These are phyloP conservation scores for Lochmaea crataegi DNA, from an alignment of 2,888 invertebrate species.

Conservation along the genomic window DNA sequence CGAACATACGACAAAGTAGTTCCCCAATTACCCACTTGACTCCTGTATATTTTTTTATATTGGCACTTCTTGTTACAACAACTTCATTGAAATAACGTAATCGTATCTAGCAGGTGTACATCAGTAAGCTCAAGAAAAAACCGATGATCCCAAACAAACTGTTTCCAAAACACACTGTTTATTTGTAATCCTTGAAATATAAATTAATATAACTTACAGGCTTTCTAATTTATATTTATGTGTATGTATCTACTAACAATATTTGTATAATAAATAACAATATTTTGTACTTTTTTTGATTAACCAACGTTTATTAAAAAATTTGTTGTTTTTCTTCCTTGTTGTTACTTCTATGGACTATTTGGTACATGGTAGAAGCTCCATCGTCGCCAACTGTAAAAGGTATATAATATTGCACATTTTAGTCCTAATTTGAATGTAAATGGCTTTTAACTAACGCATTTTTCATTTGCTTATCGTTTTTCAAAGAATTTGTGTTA, in stretches of 20 bases:
- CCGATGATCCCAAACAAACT: too few relatives aligned
- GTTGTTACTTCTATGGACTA: slow-evolving; percentile 48
- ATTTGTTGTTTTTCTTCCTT: slow-evolving; percentile 54
- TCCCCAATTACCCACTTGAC: too few relatives aligned
- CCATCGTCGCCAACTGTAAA: slow-evolving; percentile 51
- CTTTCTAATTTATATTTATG: slow-evolving; percentile 5
- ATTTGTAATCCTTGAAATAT: slow-evolving; percentile 3
- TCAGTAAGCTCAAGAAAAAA: too few relatives aligned
- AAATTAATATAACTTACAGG: not conserved
- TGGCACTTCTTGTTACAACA: too few relatives aligned
- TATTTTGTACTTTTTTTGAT: slow-evolving; percentile 35
- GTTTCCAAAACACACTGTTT: too few relatives aligned
- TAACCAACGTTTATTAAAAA: slow-evolving; percentile 46
- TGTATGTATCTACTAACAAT: slow-evolving; percentile 7
- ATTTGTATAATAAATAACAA: not conserved
- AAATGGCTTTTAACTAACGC: slow-evolving; percentile 18
- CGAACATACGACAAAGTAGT: too few relatives aligned
- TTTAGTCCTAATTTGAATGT: slow-evolving; percentile 20
- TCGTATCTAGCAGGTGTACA: too few relatives aligned
- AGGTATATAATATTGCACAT: slow-evolving; percentile 58
- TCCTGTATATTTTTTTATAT: too few relatives aligned
- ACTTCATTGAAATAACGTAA: too few relatives aligned
- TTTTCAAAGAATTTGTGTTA: slow-evolving; percentile 22
- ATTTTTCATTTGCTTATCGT: slow-evolving; percentile 4
- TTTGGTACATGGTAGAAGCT: slow-evolving; percentile 59